Percentiles rank a stretch among this genome's conserved stretches.
phyloP scores from a whole-genome alignment of 2,797 vertebrate genomes.

The Malurus leucopterus region DNA sequence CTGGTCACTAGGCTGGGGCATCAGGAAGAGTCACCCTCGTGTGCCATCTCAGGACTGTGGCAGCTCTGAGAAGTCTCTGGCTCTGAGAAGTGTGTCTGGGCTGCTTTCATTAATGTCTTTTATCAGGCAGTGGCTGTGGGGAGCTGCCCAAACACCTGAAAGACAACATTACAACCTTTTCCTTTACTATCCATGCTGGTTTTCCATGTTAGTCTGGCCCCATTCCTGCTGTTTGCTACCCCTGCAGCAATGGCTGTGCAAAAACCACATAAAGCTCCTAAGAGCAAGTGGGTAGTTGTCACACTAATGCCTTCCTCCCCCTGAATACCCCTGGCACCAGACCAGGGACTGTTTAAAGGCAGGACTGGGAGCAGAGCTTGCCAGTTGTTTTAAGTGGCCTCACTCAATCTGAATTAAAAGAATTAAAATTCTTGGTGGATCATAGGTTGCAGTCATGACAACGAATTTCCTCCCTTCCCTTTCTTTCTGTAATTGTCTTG shows the following conservation, averaged over 20 bases:
- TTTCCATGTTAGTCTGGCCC: not conserved
- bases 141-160: not conserved
- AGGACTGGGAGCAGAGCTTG: not conserved
- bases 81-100: not conserved
- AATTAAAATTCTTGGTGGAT: conserved; percentile 40
- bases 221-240: not conserved
- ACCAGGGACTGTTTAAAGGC: not conserved
- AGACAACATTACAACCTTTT: not conserved
- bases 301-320: not conserved
- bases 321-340: not conserved
- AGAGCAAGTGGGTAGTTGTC: not conserved
- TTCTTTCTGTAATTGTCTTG: not conserved
- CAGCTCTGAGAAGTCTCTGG: not conserved
- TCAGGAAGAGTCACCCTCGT: not conserved
- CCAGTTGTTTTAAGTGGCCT: conserved; percentile 20
- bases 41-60: not conserved
- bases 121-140: accelerated
- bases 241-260: not conserved
- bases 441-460: conserved; percentile 30
- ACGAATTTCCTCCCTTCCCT: conserved; percentile 7
- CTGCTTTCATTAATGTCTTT: not conserved
- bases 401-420: not conserved
- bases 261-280: not conserved
- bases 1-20: not conserved
- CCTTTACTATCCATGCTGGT: accelerated